phyloP scores from a whole-genome alignment of 2,113 vertebrate species.

The Microcebus tavaratra region DNA sequence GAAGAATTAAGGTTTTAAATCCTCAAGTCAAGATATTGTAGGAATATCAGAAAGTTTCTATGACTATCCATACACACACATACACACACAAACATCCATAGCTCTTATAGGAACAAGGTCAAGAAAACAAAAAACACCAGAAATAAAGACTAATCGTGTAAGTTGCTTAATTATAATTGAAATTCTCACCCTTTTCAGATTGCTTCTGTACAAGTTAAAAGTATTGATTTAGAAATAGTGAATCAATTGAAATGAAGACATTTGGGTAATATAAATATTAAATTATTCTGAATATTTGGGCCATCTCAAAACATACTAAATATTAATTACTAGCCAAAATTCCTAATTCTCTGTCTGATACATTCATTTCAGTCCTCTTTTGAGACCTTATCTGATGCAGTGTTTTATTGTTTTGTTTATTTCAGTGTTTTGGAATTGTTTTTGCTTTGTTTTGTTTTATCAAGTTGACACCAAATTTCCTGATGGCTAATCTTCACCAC shows the following conservation, averaged over 20 bases:
- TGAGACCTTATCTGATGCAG: background rate
- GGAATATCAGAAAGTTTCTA: background rate
- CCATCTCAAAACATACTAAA: background rate
- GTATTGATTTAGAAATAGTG: background rate
- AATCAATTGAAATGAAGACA: background rate
- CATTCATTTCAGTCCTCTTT: background rate
- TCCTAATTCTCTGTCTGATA: background rate
- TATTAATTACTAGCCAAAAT: background rate
- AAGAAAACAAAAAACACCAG: background rate
- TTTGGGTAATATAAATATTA: background rate
- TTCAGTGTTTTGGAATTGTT: background rate
- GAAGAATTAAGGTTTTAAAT: background rate
- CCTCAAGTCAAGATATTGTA: background rate
- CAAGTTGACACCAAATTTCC: background rate
- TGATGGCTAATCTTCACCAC: background rate
- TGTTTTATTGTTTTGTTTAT: background rate
- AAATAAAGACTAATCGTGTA: background rate
- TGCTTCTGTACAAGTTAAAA: background rate
- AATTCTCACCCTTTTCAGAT: background rate
- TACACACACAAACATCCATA: background rate
- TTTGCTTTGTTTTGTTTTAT: background rate
- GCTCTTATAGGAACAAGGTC: background rate
- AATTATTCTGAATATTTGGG: background rate
- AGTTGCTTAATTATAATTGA: background rate
- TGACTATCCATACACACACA: background rate